Evolutionary conservation across 2,113 vertebrate species (phyloP).

Genomic region (Mormyrus iriodes): DNA sequence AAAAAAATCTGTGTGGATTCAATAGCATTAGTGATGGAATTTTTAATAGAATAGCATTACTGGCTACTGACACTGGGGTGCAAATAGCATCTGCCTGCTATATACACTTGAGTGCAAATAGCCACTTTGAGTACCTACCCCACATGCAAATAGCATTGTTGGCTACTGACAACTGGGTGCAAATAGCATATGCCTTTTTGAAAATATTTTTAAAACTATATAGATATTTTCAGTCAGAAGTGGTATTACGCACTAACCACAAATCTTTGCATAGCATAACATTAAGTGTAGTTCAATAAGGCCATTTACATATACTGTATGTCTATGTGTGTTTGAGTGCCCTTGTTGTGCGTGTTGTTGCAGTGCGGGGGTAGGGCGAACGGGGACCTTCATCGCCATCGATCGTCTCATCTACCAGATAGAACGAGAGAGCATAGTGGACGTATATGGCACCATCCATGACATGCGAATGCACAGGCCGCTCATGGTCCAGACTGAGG

Average conservation of each 20-base stretch:
- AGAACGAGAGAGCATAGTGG: constrained; percentile 76
- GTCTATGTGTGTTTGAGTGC: not conserved
- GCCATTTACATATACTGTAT: not conserved
- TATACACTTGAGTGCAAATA: too few relatives aligned
- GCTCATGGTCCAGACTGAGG: constrained; percentile 97
- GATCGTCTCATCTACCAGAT: constrained; percentile 89
- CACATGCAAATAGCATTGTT: not conserved
- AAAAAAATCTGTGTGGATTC: too few relatives aligned
- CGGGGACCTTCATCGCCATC: constrained; percentile 88
- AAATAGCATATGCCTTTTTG: not conserved
- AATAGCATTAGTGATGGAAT: too few relatives aligned
- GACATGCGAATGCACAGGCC: constrained; percentile 86
- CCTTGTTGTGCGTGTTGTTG: not conserved
- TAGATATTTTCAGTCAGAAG: not conserved
- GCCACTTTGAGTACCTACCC: too few relatives aligned
- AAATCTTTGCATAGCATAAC: not conserved
- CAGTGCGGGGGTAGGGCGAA: constrained; percentile 92
- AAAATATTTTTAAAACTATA: not conserved
- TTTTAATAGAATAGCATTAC: too few relatives aligned
- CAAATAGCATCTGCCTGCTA: too few relatives aligned
- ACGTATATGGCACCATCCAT: constrained; percentile 79
- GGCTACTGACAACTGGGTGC: not conserved
- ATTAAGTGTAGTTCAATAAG: not conserved
- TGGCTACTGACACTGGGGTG: too few relatives aligned
- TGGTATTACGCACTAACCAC: not conserved